Base-by-base conservation (phyloP, 2,113 vertebrate species). In the Leuciscus idus region DNA sequence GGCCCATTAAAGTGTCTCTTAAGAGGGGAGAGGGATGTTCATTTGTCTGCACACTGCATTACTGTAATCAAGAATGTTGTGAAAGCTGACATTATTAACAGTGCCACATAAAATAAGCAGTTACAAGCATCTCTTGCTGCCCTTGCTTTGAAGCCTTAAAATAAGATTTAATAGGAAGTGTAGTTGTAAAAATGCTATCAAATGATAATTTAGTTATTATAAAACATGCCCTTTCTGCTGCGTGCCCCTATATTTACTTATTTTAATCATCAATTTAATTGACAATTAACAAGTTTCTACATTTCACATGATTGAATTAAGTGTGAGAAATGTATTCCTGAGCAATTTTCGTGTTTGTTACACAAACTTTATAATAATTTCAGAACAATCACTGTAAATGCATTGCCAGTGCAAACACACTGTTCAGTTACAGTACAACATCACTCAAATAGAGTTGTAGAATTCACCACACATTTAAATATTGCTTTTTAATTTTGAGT, bases 61-160 rank as follows among this genome's bases (percentile, higher is more conserved):
- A 75, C 78, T 75, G 79, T 82, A 82, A 82, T 86, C 81, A 86
- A 39, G 85, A 73, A 62, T 21, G n/a, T 46, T 75, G 55, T 48
- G 50, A 74, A 61, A 46, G n/a, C 52, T 46, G 43, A 61, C 83
- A 50, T 59, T 46, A 68, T 62, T 76, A 48, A 39, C 11, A 33
- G 57, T 64, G 75, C 3, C 75, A 77, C 75, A 55, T 77, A 55
- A 77, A 77, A 55, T 33, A 55, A 50, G 75, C 50, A 55, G 46
- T 77, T 77, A 21, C 75, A 33, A 55, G 9, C 75, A 30, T 26
- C 15, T 19, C 15, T 52, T 50, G 15, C 26, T 52, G 48, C 26
- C 74, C 48, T 77, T 19, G 74, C 48, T 33, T 30, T 55, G 4
- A 77, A 77, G 7, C 48, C 50, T 33, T 77, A 55, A 77, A 77